Base-by-base conservation (phyloP, 2,797 vertebrate species). In the Avahi laniger region DNA sequence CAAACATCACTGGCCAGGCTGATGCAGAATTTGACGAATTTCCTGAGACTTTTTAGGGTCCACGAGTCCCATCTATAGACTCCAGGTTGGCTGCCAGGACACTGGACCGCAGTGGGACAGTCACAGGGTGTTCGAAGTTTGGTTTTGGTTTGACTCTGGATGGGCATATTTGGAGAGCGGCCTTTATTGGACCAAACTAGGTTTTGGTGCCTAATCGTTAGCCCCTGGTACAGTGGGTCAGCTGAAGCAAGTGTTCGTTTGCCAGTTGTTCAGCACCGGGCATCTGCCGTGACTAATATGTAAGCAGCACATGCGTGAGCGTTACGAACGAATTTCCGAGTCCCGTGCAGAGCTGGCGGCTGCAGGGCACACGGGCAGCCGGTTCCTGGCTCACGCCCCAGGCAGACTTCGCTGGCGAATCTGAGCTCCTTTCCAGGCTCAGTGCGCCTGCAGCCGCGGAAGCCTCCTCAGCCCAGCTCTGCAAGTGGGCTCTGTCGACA, bases 161-260 rank as follows among this genome's bases (percentile, higher is more conserved):
- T 83, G 46, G 69, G 33, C 24, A 38, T 46, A 43, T 83, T 88
- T 69, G 35, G 75, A 86, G 48, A 57, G 67, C 81, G 81, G 46
- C 50, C 41, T 86, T 82, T 76, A 54, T 43, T 79, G 35, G 41
- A 52, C n/a, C 24, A 72, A 73, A 75, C 67, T 50, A 15, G 12
- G 22, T 89, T 72, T 89, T 11, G 38, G 24, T 89, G 46, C 18
- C 61, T 67, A 26, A 33, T 59, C 0, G 7, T 78, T 57, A 54
- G 65, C 63, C 1, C 59, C 61, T 35, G 50, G 69, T 28, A 48
- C 26, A 82, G 57, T n/a, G 78, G 43, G 6, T 24, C 52, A 52
- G 59, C 50, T 54, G 48, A 88, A 89, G 7, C 41, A 13, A 85
- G 30, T 28, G 5, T 54, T 57, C n/a, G 9, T 61, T 63, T 54